Conservation (phyloP, 2,797 vertebrate genomes). For the Spinibarbus caldwelli region DNA sequence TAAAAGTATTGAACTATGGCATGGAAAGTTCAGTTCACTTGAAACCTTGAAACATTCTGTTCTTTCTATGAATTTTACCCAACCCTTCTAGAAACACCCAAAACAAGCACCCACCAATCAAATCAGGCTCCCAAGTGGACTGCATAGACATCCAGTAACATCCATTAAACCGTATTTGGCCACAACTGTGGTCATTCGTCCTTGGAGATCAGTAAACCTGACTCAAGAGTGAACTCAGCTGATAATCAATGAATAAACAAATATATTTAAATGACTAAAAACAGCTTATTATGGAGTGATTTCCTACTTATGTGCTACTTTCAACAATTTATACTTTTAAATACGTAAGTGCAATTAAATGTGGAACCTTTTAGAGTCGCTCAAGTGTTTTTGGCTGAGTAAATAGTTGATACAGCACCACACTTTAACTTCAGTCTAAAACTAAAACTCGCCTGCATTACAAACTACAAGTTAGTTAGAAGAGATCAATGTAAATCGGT, state of each 20-base stretch:
- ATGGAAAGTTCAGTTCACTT: neutral
- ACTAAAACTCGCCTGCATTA: no score
- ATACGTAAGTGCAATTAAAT: neutral
- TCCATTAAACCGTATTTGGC: neutral
- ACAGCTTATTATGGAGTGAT: no score
- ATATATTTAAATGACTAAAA: neutral
- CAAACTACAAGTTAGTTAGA: neutral
- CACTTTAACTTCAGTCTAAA: neutral
- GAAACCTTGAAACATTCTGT: neutral
- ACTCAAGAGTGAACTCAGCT: neutral
- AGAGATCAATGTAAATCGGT: no score
- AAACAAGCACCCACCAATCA: neutral
- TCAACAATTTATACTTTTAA: neutral
- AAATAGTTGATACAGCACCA: no score
- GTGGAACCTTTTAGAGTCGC: no score
- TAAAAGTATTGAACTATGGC: neutral
- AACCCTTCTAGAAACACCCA: neutral
- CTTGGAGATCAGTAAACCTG: neutral
- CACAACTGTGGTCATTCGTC: no score
- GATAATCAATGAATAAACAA: neutral
- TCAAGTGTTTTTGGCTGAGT: neutral
- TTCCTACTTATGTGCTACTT: neutral
- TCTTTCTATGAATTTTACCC: neutral
- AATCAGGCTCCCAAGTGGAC: neutral
- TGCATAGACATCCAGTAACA: neutral